Conservation (phyloP, 2,888 invertebrate species). For the Camponotus fellah region DNA sequence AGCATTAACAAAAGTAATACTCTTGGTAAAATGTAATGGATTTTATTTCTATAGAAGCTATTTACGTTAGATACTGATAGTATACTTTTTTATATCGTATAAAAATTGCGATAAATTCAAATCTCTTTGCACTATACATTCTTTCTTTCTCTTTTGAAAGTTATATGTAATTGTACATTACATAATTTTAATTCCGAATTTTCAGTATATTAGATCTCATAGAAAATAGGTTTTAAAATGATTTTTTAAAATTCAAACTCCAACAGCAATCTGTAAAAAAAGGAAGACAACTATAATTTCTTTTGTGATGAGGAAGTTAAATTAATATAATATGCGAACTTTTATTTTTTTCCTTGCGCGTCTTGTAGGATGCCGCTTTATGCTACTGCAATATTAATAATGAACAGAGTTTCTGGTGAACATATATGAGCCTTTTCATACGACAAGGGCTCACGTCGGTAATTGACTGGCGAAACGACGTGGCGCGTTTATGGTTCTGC, state of each 20-base stretch:
- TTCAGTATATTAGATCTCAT: neutral
- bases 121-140: neutral
- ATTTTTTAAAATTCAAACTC: neutral
- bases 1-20: slow-evolving; percentile 21
- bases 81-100: neutral
- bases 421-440: slow-evolving; percentile 28
- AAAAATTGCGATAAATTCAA: neutral
- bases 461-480: slow-evolving; percentile 64
- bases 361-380: neutral
- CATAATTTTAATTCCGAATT: neutral
- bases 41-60: neutral
- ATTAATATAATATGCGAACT: slow-evolving; percentile 16
- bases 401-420: neutral
- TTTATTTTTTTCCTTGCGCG: neutral
- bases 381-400: slow-evolving; percentile 27
- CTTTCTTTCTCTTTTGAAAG: neutral
- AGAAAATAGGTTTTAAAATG: neutral
- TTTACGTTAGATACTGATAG: neutral
- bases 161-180: neutral
- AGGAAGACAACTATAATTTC: neutral
- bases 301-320: neutral
- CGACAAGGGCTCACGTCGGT: slow-evolving; percentile 37
- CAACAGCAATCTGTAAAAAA: neutral
- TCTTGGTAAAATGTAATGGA: neutral
- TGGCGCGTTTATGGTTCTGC: slow-evolving; percentile 59